These are phyloP conservation scores for Aythya baeri DNA, from an alignment of 2,113 vertebrate species.

Conservation along the genomic window DNA sequence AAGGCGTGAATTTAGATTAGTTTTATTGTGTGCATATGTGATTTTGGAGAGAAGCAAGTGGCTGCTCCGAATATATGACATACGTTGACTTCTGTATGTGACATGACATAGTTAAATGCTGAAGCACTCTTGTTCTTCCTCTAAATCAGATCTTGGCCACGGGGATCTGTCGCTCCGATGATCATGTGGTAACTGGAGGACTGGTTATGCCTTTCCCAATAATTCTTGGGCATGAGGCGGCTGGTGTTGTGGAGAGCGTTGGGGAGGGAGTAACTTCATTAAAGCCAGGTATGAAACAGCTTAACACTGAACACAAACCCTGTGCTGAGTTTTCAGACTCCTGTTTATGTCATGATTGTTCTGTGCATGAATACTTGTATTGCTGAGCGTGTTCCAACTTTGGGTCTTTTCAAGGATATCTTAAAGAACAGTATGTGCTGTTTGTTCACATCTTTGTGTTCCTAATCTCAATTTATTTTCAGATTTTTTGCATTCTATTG, in stretches of 20 bases:
- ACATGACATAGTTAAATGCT: not conserved
- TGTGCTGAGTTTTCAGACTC: not conserved
- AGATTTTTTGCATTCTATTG: not conserved
- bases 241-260: constrained; percentile 87
- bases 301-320: not conserved
- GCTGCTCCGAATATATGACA: not conserved
- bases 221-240: constrained; percentile 88
- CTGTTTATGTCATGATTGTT: not conserved
- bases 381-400: not conserved
- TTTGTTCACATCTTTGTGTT: not conserved
- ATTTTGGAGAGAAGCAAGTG: not conserved
- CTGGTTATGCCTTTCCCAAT: constrained; percentile 82
- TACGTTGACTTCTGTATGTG: accelerated
- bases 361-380: accelerated
- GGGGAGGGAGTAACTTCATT: constrained; percentile 72
- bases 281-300: constrained; percentile 68
- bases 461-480: not conserved
- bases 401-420: not conserved
- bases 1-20: not conserved
- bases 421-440: not conserved
- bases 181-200: constrained; percentile 70
- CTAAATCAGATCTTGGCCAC: constrained; percentile 79
- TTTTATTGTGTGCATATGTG: not conserved
- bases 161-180: constrained; percentile 90
- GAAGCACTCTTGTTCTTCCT: not conserved